A percentile compares a stretch with the other conserved stretches of the same genome.
phyloP scores from a whole-genome alignment of 2,113 vertebrate genomes.

The Saguinus midas region DNA sequence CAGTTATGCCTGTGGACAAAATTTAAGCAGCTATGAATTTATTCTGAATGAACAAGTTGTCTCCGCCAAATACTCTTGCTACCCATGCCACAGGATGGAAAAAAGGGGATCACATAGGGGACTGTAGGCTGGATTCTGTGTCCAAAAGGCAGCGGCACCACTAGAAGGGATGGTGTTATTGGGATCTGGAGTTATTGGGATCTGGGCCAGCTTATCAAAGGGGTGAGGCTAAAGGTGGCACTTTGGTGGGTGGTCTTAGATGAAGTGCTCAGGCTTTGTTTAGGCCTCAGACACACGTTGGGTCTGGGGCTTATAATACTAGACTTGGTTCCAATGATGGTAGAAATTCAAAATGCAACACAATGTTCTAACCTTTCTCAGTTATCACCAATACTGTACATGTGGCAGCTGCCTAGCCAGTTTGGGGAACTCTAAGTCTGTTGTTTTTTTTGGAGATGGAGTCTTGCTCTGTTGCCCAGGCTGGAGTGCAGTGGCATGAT shows the following conservation, averaged over 20 bases:
- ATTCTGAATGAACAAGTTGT: not conserved
- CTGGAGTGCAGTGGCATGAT: no score
- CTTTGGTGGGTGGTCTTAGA: not conserved
- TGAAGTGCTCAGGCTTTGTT: not conserved
- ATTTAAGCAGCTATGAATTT: conserved; percentile 2
- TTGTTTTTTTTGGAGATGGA: not conserved
- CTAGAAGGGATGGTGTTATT: not conserved
- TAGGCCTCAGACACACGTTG: not conserved
- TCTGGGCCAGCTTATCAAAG: not conserved
- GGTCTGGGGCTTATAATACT: not conserved
- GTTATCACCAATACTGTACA: not conserved
- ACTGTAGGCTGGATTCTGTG: not conserved
- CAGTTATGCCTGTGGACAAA: not conserved
- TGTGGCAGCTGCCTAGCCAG: not conserved
- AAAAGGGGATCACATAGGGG: not conserved
- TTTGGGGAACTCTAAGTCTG: not conserved
- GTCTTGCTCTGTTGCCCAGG: no score
- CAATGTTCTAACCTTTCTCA: not conserved
- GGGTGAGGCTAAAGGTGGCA: not conserved
- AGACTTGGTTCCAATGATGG: not conserved
- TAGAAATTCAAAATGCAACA: conserved; percentile 22
- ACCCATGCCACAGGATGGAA: not conserved
- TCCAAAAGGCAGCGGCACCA: not conserved
- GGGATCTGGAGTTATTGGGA: not conserved
- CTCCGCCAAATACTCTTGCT: conserved; percentile 10